Conservation (phyloP, 2,797 vertebrate genomes). For the Erpetoichthys calabaricus region DNA sequence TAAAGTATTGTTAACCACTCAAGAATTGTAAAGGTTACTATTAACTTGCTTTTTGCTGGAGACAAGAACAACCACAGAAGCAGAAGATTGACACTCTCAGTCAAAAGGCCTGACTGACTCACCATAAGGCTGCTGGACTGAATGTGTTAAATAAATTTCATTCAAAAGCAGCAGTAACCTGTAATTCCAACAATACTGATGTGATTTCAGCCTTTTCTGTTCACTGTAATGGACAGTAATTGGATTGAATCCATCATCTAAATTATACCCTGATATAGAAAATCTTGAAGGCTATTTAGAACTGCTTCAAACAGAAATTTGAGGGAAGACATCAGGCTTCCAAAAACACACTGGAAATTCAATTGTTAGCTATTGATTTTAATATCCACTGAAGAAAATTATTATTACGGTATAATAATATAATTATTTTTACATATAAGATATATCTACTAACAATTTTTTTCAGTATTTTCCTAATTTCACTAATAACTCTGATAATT, state of each 20-base stretch:
- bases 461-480: no score
- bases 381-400: no score
- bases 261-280: constrained; percentile 60
- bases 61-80: constrained; percentile 19
- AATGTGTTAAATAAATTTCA: constrained; percentile 40
- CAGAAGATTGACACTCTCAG: constrained; percentile 17
- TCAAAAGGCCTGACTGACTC: constrained; percentile 9
- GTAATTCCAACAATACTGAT: constrained; percentile 50
- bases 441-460: no score
- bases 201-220: constrained; percentile 56
- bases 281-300: constrained; percentile 59
- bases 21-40: background rate
- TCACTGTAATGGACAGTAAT: constrained; percentile 88
- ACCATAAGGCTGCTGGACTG: constrained; percentile 21
- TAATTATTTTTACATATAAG: no score
- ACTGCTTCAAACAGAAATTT: constrained; percentile 53
- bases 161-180: constrained; percentile 43
- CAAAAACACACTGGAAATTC: no score
- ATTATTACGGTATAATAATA: no score
- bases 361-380: no score
- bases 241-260: constrained; percentile 77
- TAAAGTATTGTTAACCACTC: background rate
- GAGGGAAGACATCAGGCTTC: constrained; percentile 29
- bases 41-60: constrained; percentile 3
- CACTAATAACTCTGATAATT: no score